Base-by-base conservation (phyloP, 2,888 invertebrate species). In the Megamerina dolium region DNA sequence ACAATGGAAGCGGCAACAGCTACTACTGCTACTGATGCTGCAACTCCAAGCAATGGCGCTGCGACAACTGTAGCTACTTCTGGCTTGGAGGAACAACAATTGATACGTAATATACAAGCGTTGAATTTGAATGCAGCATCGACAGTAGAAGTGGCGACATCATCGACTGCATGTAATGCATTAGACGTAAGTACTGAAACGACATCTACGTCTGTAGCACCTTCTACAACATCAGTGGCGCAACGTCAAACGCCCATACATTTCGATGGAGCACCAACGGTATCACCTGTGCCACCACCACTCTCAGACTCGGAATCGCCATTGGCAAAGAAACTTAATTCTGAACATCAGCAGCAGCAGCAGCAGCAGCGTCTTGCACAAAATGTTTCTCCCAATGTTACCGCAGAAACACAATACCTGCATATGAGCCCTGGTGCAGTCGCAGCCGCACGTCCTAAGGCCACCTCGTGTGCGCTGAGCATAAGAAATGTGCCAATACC, bases 401-500 rank as follows among this genome's bases (percentile, higher is more conserved):
- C 42, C 13, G 17, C 27, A 9, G 43, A 34, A 14, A 21, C 51
- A 13, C 49, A 52, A 19, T 58, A 57, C 37, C 46, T 57, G 4
- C 55, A 57, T 48, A 57, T 58, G 57, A 49, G 47, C 47, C 46
- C 53, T 23, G 12, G 6, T 6, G 23, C 16, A 9, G 38, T 32
- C 8, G 34, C 31, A 10, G 30, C 43, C 31, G 19, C 34, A 33
- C 31, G 33, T 26, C 17, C 27, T n/a, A 36, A 27, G 27, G 38
- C 23, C 27, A 23, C 45, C 46, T 18, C 52, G 52, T 32, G 46
- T 55, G 8, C 53, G 54, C 47, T 53, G 51, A 55, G 44, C 23
- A n/a, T n/a, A n/a, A n/a, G n/a, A n/a, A n/a, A n/a, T n/a, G 46
- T 50, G 46, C 50, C 27, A 38, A 64, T 52, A 38, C 63, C 57